Conservation (phyloP, 2,797 vertebrate genomes). For the Sciurus vulgaris region DNA sequence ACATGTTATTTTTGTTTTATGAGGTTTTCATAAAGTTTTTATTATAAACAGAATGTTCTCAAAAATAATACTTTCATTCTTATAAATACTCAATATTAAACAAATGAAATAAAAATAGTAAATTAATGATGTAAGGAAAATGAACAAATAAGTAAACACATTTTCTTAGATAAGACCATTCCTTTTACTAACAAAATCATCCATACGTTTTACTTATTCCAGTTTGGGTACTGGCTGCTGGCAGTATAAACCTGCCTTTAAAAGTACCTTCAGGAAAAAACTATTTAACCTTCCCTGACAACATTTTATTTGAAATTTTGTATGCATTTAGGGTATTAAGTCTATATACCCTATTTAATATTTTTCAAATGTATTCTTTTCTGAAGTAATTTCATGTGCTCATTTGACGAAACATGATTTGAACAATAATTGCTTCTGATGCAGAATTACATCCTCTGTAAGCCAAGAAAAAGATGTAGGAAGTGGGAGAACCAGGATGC, state of each 20-base stretch:
- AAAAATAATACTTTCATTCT: constrained; percentile 74
- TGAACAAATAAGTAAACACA: constrained; percentile 31
- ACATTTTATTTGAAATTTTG: constrained; percentile 65
- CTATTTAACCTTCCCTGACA: constrained; percentile 36
- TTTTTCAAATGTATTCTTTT: constrained; percentile 48
- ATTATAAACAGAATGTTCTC: constrained; percentile 75
- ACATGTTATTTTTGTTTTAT: constrained; percentile 74
- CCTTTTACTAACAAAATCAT: constrained; percentile 66
- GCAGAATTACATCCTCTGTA: neutral
- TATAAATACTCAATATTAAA: constrained; percentile 71
- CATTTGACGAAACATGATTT: constrained; percentile 1
- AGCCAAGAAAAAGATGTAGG: neutral
- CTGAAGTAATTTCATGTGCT: constrained; percentile 29
- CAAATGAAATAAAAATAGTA: constrained; percentile 74
- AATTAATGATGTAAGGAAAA: constrained; percentile 64
- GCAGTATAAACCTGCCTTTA: constrained; percentile 42
- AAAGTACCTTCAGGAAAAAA: constrained; percentile 39
- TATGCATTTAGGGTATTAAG: neutral
- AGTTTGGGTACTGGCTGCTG: constrained; percentile 31
- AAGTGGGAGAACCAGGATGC: neutral
- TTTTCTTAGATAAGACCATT: constrained; percentile 47
- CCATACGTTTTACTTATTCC: neutral
- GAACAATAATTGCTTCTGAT: constrained; percentile 30
- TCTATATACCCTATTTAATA: constrained; percentile 25
- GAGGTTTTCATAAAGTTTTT: constrained; percentile 69